phyloP scores from a whole-genome alignment of 2,888 invertebrate genomes.

The Elegia similella region DNA sequence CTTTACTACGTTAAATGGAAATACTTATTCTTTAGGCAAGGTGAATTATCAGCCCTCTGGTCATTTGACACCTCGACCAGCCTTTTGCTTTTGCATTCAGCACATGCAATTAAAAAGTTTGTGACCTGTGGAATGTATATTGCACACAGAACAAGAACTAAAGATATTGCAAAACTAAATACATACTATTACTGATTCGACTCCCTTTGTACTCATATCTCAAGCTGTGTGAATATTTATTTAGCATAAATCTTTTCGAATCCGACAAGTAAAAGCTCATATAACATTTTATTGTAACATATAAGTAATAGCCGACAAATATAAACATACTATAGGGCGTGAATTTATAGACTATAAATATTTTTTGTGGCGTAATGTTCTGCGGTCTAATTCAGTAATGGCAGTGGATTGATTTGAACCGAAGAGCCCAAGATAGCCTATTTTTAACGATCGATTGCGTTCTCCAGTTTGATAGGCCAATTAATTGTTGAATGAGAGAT shows the following conservation, averaged over 20 bases:
- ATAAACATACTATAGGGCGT: background rate
- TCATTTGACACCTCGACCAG: too few relatives aligned
- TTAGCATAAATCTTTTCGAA: background rate
- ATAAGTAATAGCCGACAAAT: background rate
- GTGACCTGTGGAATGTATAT: too few relatives aligned
- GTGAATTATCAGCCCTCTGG: too few relatives aligned
- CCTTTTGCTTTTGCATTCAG: too few relatives aligned
- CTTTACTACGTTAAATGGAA: too few relatives aligned
- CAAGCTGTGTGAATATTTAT: background rate
- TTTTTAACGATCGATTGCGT: constrained; percentile 14
- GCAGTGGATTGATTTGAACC: constrained; percentile 15
- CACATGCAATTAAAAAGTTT: too few relatives aligned
- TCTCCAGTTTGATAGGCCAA: constrained; percentile 18
- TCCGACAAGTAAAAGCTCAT: constrained; percentile 1
- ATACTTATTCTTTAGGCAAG: too few relatives aligned
- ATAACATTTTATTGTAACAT: background rate
- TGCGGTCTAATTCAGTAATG: constrained; percentile 23
- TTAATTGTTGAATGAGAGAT: constrained; percentile 16
- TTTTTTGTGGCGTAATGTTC: constrained; percentile 19
- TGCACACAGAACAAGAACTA: too few relatives aligned
- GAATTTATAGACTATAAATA: constrained; percentile 19
- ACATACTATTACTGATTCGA: too few relatives aligned
- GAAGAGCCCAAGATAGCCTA: constrained; percentile 5
- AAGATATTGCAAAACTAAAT: too few relatives aligned
- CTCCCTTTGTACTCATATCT: too few relatives aligned